A percentile compares a stretch with the other conserved stretches of the same genome.
These are phyloP conservation scores for Anguilla obscura DNA, from an alignment of 2,797 vertebrate genomes.

Conservation along the genomic window DNA sequence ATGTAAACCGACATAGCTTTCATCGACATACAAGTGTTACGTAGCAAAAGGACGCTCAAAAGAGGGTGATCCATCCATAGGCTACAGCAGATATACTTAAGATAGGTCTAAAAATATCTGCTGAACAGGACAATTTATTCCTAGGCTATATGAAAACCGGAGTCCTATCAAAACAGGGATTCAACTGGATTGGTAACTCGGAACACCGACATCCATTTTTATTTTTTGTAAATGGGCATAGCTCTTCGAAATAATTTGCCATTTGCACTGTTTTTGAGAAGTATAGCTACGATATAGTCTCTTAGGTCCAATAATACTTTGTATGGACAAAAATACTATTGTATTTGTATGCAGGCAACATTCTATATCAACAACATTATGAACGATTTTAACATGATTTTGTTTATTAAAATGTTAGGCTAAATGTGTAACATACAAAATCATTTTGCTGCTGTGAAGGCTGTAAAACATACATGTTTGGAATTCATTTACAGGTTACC, in stretches of 20 bases:
- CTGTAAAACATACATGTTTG: slow-evolving; percentile 64
- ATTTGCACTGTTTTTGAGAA: slow-evolving; percentile 76
- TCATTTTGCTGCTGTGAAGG: slow-evolving; percentile 80
- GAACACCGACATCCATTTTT: not conserved
- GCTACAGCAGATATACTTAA: not conserved
- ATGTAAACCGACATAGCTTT: slow-evolving; percentile 5
- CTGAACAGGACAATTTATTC: not conserved
- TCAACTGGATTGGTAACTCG: not conserved
- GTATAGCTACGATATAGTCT: slow-evolving; percentile 68
- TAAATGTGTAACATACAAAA: slow-evolving; percentile 64
- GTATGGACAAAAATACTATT: slow-evolving; percentile 73
- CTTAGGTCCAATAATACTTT: slow-evolving; percentile 57
- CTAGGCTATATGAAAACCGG: not conserved
- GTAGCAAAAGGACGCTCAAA: not conserved
- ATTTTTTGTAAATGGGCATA: slow-evolving; percentile 44
- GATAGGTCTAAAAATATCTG: not conserved
- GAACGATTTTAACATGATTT: slow-evolving; percentile 49
- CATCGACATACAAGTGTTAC: not conserved
- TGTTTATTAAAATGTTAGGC: slow-evolving; percentile 48
- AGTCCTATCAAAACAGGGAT: not conserved
- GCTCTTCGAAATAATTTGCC: slow-evolving; percentile 77
- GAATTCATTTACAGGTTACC: slow-evolving; percentile 62
- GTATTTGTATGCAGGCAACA: slow-evolving; percentile 49
- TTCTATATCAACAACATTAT: slow-evolving; percentile 90
- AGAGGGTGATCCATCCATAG: not conserved